Base-by-base conservation (phyloP, 1,140 invertebrate species). In the Neodiprion pinetum region DNA sequence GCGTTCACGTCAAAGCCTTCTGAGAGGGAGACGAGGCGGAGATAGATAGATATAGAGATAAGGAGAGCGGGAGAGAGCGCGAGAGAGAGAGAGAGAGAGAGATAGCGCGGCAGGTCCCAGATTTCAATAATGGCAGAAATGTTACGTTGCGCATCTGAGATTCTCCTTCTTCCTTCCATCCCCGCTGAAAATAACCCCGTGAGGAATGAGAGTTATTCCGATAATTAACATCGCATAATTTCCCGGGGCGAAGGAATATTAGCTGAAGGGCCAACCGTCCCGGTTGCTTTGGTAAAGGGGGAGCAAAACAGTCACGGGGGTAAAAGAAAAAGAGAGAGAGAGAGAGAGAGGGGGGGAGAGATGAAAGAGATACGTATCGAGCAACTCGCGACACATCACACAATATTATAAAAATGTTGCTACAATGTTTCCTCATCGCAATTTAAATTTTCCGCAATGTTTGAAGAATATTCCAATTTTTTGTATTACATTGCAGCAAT, bases 121-220 rank as follows among this genome's bases (percentile, higher is more conserved):
- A 61, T 61, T 61, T 61, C 53, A 61, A 61, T 61, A 12, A 61
- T 61, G 53, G n/a, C n/a, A 17, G 8, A 12, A 17, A 61, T 14
- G 53, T 9, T 40, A 40, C 28, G 28, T 4, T 61, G n/a, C n/a
- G 53, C n/a, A 61, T 61, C 53, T 40, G 28, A 40, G 28, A 40
- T 40, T 40, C 28, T 40, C 28, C 28, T 40, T 40, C 28, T 40
- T 40, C 28, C 28, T 40, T 40, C 28, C 28, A 40, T 40, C 28
- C 28, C 28, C 5, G 28, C 53, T 61, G n/a, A 61, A 61, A 61
- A 61, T 61, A 61, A 61, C n/a, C 53, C 53, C 53, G 28, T 5
- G n/a, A 17, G 53, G 53, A 61, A 61, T 17, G 53, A 61, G 53
- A 61, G 53, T 61, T 61, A 61, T 61, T 61, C n/a, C 53, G 53